Evolutionary conservation across 2,797 vertebrate genomes (phyloP).

Genomic region (Hippocampus kuda): DNA sequence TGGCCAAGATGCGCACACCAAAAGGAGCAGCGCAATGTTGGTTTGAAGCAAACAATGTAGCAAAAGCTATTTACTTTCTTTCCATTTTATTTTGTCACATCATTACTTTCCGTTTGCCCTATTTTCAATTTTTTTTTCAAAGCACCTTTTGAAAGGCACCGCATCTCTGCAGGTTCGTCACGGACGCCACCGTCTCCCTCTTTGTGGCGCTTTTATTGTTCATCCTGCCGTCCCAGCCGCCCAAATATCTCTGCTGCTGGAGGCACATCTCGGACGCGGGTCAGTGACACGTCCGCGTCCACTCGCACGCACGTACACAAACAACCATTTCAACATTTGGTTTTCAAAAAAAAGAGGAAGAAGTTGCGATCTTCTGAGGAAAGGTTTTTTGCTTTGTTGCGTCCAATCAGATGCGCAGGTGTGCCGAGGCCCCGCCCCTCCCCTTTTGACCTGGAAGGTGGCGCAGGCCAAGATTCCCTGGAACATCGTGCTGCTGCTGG

Average conservation of each 20-base stretch:
- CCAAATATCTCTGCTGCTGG: slow-evolving; percentile 62
- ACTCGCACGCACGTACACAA: background rate
- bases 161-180: slow-evolving; percentile 67
- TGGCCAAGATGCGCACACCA: too few relatives aligned
- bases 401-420: slow-evolving; percentile 43
- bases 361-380: too few relatives aligned
- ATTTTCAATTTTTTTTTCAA: too few relatives aligned
- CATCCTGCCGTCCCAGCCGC: slow-evolving; percentile 76
- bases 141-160: too few relatives aligned
- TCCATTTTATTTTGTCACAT: too few relatives aligned
- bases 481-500: slow-evolving; percentile 83
- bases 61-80: too few relatives aligned
- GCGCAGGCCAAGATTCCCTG: slow-evolving; percentile 80
- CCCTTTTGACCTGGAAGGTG: slow-evolving; percentile 81
- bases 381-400: slow-evolving; percentile 5
- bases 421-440: slow-evolving; percentile 47
- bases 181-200: slow-evolving; percentile 77
- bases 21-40: too few relatives aligned
- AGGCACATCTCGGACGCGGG: slow-evolving; percentile 60
- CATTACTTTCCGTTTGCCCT: too few relatives aligned
- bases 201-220: slow-evolving; percentile 77
- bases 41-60: too few relatives aligned
- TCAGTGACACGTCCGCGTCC: slow-evolving; percentile 29
- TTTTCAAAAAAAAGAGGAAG: too few relatives aligned
- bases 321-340: background rate